phyloP scores from a whole-genome alignment of 2,113 vertebrate species.

The Mobula hypostoma region DNA sequence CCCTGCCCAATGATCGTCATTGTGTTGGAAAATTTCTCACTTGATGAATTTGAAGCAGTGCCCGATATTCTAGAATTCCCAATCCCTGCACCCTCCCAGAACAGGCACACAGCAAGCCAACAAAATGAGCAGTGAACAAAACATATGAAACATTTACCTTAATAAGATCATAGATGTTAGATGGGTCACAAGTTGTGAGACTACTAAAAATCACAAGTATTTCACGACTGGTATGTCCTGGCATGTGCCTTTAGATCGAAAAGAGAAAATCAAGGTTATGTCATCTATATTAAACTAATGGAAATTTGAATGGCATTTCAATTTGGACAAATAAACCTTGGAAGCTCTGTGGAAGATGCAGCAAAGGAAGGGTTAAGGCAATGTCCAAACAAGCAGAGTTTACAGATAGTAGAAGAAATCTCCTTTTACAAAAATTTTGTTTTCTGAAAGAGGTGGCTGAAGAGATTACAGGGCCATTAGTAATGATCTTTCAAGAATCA shows the following conservation, averaged over 20 bases:
- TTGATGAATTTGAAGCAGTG: background rate
- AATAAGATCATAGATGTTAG: constrained; percentile 88
- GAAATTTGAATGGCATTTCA: background rate
- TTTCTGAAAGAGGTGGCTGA: too few species aligned
- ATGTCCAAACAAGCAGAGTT: too few species aligned
- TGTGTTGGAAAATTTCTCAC: background rate
- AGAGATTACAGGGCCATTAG: too few species aligned
- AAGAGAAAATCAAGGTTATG: constrained; percentile 34
- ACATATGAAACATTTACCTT: constrained; percentile 62
- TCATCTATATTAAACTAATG: background rate
- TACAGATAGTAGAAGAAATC: too few species aligned
- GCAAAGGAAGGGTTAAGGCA: too few species aligned
- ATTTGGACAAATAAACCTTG: background rate
- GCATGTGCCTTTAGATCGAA: constrained; percentile 77
- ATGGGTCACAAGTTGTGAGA: constrained; percentile 91
- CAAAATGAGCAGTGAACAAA: background rate
- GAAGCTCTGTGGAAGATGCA: too few species aligned
- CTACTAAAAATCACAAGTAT: constrained; percentile 89
- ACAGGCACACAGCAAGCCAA: background rate
- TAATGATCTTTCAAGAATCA: too few species aligned
- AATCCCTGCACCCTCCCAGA: background rate
- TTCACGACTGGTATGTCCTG: constrained; percentile 90
- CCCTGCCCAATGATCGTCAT: background rate
- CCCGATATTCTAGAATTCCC: background rate
- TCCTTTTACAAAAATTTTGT: too few species aligned